A percentile compares a stretch with the other conserved stretches of the same genome.
Evolutionary conservation across 2,797 vertebrate species (phyloP).

Genomic region (Alca torda): DNA sequence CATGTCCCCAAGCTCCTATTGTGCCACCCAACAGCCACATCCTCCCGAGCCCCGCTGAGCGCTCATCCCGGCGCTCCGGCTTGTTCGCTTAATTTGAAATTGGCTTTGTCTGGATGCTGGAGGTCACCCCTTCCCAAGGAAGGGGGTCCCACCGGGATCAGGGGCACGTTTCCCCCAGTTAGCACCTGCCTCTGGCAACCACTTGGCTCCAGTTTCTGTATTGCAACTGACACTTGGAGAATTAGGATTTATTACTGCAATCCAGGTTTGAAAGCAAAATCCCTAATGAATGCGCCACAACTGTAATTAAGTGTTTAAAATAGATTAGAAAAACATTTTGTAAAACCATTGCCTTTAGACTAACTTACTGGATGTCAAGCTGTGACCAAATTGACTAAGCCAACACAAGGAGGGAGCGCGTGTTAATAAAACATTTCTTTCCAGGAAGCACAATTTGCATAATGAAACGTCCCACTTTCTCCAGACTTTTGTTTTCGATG

Average conservation of each 20-base stretch:
- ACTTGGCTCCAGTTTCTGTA: neutral
- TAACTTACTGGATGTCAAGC: constrained; percentile 48
- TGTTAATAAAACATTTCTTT: constrained; percentile 64
- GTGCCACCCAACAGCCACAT: accelerated
- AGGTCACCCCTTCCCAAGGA: too few relatives aligned
- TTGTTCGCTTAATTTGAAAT: neutral
- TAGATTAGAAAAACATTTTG: constrained; percentile 57
- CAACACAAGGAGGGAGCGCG: neutral
- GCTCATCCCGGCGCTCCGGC: accelerated
- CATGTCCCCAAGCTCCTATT: neutral
- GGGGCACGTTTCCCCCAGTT: too few relatives aligned
- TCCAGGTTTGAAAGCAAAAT: neutral
- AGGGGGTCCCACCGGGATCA: accelerated
- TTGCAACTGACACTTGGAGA: neutral
- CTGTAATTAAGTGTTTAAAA: constrained; percentile 64
- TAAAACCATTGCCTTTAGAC: constrained; percentile 42
- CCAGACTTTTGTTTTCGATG: neutral
- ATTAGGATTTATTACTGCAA: constrained; percentile 46
- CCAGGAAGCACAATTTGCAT: constrained; percentile 40
- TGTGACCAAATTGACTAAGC: constrained; percentile 64
- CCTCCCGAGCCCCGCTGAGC: accelerated
- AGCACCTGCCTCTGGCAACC: neutral
- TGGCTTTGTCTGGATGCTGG: accelerated
- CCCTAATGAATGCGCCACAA: constrained; percentile 15
- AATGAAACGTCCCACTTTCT: neutral